Conservation (phyloP, 1,140 invertebrate genomes). For the Choristoneura fumiferana region DNA sequence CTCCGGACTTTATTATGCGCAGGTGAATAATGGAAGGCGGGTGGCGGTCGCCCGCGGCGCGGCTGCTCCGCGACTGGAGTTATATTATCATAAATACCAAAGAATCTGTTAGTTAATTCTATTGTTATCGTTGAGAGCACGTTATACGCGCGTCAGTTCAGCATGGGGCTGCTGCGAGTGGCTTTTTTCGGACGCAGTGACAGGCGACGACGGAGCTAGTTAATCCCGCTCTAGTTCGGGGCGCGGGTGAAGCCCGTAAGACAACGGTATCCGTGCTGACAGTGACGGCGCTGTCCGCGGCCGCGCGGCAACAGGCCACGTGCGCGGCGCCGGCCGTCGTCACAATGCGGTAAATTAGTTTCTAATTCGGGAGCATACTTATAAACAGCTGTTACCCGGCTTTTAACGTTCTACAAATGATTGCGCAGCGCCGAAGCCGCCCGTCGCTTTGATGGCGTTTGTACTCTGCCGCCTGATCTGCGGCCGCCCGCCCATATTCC, state of each 20-base stretch:
- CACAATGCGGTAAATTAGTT: constrained; percentile 11
- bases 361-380: constrained; percentile 18
- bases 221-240: background rate
- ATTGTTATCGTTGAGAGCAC: constrained; percentile 7
- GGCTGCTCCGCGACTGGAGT: background rate
- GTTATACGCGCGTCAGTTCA: no score
- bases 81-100: background rate
- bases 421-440: background rate
- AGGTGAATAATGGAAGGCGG: no score
- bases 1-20: no score
- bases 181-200: constrained; percentile 1
- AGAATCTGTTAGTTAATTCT: constrained; percentile 3
- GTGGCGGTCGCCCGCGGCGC: no score
- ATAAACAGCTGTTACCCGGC: constrained; percentile 14
- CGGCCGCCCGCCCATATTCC: background rate
- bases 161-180: background rate
- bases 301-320: no score
- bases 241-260: no score
- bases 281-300: no score
- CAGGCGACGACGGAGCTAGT: constrained; percentile 5
- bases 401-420: constrained; percentile 16
- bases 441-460: constrained; percentile 3
- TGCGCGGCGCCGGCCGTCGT: background rate
- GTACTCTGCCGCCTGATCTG: constrained; percentile 5
- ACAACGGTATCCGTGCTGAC: no score